These are phyloP conservation scores for Amphiura filiformis DNA, from an alignment of 35 echinoderm and acorn worm genomes.

Conservation along the genomic window DNA sequence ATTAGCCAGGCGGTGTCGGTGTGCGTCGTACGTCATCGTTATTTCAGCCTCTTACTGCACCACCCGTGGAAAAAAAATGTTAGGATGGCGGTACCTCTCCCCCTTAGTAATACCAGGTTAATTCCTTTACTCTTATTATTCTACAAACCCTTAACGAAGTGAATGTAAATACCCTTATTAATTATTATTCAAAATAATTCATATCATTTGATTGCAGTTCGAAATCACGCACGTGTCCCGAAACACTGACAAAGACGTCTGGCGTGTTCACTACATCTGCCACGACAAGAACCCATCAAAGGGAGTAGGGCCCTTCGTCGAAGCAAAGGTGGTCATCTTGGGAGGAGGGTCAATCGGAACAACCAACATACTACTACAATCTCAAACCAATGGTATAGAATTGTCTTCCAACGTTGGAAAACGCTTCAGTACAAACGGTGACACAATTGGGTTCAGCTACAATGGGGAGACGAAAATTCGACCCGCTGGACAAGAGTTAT, in stretches of 20 bases:
- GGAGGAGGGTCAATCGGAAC: slow-evolving; percentile 42
- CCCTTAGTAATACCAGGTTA: background rate
- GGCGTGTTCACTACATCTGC: slow-evolving; percentile 62
- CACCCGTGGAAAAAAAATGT: background rate
- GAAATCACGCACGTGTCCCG: slow-evolving; percentile 42
- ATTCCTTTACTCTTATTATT: background rate
- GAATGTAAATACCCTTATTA: background rate
- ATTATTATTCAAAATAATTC: background rate
- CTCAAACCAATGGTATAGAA: slow-evolving; percentile 12
- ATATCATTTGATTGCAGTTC: no score
- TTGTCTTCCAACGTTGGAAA: slow-evolving; percentile 53
- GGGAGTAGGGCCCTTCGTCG: slow-evolving; percentile 29
- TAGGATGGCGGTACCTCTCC: background rate
- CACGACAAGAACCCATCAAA: slow-evolving; percentile 31
- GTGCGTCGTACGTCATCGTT: background rate
- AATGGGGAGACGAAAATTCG: slow-evolving; percentile 53
- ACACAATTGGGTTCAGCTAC: slow-evolving; percentile 71
- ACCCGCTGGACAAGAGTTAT: slow-evolving; percentile 35
- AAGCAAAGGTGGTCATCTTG: slow-evolving; percentile 60
- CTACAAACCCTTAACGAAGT: background rate
- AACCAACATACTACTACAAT: slow-evolving; percentile 73
- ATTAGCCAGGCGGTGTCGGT: background rate
- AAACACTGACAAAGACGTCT: slow-evolving; percentile 32
- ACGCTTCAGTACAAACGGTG: slow-evolving; percentile 71
- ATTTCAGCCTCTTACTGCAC: background rate